Percentiles rank a stretch among this genome's conserved stretches.
These are phyloP conservation scores for Oryzias celebensis DNA, from an alignment of 2,113 vertebrate species.

Conservation along the genomic window DNA sequence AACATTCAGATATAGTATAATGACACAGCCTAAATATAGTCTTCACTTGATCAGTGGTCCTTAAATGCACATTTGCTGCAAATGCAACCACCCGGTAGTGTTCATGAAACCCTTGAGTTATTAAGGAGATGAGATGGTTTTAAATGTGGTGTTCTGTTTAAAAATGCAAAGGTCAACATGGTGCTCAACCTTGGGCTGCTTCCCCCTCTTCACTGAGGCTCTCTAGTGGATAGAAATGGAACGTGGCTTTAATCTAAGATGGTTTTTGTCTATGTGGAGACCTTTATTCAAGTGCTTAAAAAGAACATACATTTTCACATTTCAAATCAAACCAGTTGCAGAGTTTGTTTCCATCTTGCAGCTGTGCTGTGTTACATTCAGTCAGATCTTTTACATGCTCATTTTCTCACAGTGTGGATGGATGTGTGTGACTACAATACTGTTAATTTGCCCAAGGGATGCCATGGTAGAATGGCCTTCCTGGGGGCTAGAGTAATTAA, in stretches of 20 bases:
- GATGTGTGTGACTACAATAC: constrained; percentile 15
- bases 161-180: constrained; percentile 54
- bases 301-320: too few species aligned
- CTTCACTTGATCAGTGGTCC: constrained; percentile 12
- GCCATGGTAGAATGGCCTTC: constrained; percentile 50
- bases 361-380: not conserved
- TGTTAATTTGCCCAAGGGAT: constrained; percentile 40
- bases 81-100: constrained; percentile 26
- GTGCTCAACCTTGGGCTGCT: constrained; percentile 42
- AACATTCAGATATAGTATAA: too few species aligned
- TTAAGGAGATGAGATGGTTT: constrained; percentile 36
- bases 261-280: too few species aligned
- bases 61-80: constrained; percentile 24
- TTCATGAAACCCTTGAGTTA: constrained; percentile 32
- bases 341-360: not conserved
- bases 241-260: not conserved
- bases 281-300: not conserved
- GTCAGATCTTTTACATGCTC: not conserved
- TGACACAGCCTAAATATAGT: not conserved
- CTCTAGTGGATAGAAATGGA: constrained; percentile 57
- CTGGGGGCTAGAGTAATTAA: constrained; percentile 57
- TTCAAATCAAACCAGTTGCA: not conserved
- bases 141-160: constrained; percentile 52
- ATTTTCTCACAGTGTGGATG: constrained; percentile 4
- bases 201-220: constrained; percentile 3